A percentile compares a stretch with the other conserved stretches of the same genome.
These are phyloP conservation scores for Drosophila sulfurigaster DNA, from an alignment of 1,140 invertebrate genomes.

Conservation along the genomic window DNA sequence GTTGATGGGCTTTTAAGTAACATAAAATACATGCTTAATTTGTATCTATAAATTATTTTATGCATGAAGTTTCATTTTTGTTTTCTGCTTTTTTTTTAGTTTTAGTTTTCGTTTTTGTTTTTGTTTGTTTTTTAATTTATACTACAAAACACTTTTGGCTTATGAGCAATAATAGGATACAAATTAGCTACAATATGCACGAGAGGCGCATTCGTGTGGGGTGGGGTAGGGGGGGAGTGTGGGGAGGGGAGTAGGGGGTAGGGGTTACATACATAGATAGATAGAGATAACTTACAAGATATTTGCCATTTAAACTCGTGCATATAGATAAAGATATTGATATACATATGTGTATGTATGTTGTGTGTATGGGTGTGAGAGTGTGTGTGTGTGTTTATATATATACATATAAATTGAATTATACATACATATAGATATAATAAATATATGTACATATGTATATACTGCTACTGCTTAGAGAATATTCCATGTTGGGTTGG, in stretches of 20 bases:
- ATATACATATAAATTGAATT: constrained; percentile 23
- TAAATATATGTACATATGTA: constrained; percentile 45
- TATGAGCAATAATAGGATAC: constrained; percentile 54
- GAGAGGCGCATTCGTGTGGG: constrained; percentile 18
- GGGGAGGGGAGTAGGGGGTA: constrained; percentile 3
- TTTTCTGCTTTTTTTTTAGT: constrained; percentile 13
- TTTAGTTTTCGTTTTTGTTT: constrained; percentile 7
- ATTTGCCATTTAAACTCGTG: constrained; percentile 39
- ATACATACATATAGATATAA: constrained; percentile 46
- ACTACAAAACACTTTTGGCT: constrained; percentile 53
- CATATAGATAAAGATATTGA: constrained; percentile 40
- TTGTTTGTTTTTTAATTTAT: constrained; percentile 30
- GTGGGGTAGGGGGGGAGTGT: too few relatives aligned
- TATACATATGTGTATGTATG: constrained; percentile 53
- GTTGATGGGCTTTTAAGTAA: constrained; percentile 29
- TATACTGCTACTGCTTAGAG: constrained; percentile 51
- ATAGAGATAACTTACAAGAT: constrained; percentile 50
- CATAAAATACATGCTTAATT: constrained; percentile 49
- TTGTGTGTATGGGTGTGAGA: not conserved
- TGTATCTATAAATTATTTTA: constrained; percentile 43
- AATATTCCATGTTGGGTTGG: constrained; percentile 22
- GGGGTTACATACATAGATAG: constrained; percentile 40
- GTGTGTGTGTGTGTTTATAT: not conserved
- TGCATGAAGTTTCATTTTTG: constrained; percentile 36
- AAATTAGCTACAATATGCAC: constrained; percentile 70